Evolutionary conservation across 1,140 invertebrate species (phyloP).

Genomic region (Bombus impatiens): DNA sequence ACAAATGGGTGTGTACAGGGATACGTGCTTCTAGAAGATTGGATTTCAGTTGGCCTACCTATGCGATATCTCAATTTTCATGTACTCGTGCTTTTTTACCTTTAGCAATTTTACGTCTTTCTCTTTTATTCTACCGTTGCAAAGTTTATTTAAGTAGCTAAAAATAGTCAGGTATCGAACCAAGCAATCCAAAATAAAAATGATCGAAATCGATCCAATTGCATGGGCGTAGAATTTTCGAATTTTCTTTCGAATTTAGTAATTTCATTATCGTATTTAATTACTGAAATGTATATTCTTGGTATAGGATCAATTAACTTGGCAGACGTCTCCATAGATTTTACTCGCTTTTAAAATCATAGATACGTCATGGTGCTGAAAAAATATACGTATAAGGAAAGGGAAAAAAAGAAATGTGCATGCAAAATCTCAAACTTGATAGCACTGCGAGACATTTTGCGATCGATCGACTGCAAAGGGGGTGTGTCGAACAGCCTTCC

Average conservation of each 20-base stretch:
- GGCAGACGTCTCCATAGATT: neutral
- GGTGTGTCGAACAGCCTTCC: conserved; percentile 63
- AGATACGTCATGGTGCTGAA: too few species aligned
- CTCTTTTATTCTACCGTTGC: neutral
- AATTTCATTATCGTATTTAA: neutral
- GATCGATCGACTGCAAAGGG: conserved; percentile 67
- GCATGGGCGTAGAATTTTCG: neutral
- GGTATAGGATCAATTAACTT: neutral
- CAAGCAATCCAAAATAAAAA: neutral
- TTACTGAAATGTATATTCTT: neutral
- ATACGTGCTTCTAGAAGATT: conserved; percentile 51
- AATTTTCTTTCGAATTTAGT: neutral
- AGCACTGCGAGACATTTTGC: conserved; percentile 61
- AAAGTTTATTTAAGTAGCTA: conserved; percentile 27
- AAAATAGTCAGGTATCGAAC: conserved; percentile 2
- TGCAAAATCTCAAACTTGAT: conserved; percentile 48
- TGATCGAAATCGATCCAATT: neutral
- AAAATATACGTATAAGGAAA: neutral
- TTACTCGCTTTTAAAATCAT: neutral
- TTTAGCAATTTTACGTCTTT: conserved; percentile 13
- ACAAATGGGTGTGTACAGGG: conserved; percentile 16
- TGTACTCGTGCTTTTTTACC: conserved; percentile 13
- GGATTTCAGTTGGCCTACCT: conserved; percentile 34
- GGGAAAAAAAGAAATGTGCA: neutral
- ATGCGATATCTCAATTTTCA: conserved; percentile 46